phyloP scores from a whole-genome alignment of 2,888 invertebrate genomes.

The Diarsia dahlii region DNA sequence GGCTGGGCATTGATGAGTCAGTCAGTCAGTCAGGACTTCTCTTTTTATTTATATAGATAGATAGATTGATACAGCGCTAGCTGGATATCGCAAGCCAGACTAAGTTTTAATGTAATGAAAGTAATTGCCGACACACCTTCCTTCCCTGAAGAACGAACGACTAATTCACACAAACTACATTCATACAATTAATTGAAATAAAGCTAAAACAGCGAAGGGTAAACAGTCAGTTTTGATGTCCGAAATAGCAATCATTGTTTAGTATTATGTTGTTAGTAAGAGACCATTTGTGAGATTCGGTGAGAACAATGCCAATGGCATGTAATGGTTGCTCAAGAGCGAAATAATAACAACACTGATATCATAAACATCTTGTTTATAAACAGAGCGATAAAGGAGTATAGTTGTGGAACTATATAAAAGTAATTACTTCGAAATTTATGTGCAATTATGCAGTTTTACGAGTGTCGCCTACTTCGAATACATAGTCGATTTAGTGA shows the following conservation, averaged over 20 bases:
- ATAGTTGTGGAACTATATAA: constrained; percentile 34
- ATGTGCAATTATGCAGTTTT: constrained; percentile 44
- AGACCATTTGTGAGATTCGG: background rate
- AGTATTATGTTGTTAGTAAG: constrained; percentile 13
- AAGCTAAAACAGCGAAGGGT: constrained; percentile 25
- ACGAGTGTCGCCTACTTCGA: constrained; percentile 23
- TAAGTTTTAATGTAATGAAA: constrained; percentile 26
- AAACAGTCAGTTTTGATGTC: constrained; percentile 9
- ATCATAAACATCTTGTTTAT: constrained; percentile 28
- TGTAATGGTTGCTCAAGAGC: constrained; percentile 27
- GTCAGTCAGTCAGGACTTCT: too few relatives aligned
- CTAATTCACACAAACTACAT: background rate
- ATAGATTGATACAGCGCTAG: too few relatives aligned
- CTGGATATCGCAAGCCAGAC: background rate
- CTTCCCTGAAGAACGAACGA: constrained; percentile 22
- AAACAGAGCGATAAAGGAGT: constrained; percentile 30
- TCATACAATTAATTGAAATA: constrained; percentile 21
- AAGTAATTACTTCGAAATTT: constrained; percentile 45
- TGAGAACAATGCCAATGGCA: constrained; percentile 39
- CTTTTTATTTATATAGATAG: too few relatives aligned
- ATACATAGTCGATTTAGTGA: background rate
- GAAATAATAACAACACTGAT: constrained; percentile 43
- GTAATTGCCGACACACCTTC: constrained; percentile 37
- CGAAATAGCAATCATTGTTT: constrained; percentile 41
- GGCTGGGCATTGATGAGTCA: too few relatives aligned